Evolutionary conservation across 2,888 invertebrate species (phyloP).

Genomic region (Drosophila longiperda): DNA sequence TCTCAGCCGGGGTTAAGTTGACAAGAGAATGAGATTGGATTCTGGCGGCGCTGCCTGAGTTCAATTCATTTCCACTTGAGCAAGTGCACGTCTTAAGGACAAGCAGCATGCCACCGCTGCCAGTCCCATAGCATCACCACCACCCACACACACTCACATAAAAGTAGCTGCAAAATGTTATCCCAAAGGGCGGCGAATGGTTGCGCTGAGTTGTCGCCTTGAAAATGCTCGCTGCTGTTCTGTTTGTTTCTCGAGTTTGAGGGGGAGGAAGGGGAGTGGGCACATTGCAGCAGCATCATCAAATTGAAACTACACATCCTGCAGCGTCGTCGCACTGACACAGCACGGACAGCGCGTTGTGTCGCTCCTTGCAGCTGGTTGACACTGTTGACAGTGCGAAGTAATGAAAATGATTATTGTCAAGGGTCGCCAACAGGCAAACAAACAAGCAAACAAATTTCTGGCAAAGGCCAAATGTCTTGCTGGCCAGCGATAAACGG

Average conservation of each 20-base stretch:
- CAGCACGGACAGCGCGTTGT: slow-evolving; percentile 25
- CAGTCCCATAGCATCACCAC: not conserved
- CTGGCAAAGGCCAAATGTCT: slow-evolving; percentile 8
- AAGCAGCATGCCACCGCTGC: not conserved
- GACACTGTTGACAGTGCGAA: slow-evolving; percentile 70
- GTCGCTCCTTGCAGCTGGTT: slow-evolving; percentile 39
- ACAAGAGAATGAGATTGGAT: slow-evolving; percentile 79
- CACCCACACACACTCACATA: slow-evolving; percentile 40
- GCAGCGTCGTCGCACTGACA: slow-evolving; percentile 15
- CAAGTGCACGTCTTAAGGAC: slow-evolving; percentile 78
- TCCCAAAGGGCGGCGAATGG: slow-evolving; percentile 44
- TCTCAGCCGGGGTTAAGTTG: slow-evolving; percentile 77
- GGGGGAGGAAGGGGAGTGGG: not conserved
- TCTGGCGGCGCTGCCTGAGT: slow-evolving; percentile 72
- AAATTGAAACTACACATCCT: slow-evolving; percentile 72
- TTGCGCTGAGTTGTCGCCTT: slow-evolving; percentile 59
- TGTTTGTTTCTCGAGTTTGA: slow-evolving; percentile 74
- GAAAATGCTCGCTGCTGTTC: slow-evolving; percentile 55
- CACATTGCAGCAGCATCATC: slow-evolving; percentile 48
- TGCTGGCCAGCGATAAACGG: slow-evolving; percentile 9
- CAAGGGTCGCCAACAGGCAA: slow-evolving; percentile 53
- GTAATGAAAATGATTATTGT: slow-evolving; percentile 76
- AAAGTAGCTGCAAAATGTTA: slow-evolving; percentile 74
- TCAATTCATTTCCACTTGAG: slow-evolving; percentile 83
- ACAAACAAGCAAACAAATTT: slow-evolving; percentile 28